Base-by-base conservation (phyloP, 2,888 invertebrate genomes). In the Nomada fucata region DNA sequence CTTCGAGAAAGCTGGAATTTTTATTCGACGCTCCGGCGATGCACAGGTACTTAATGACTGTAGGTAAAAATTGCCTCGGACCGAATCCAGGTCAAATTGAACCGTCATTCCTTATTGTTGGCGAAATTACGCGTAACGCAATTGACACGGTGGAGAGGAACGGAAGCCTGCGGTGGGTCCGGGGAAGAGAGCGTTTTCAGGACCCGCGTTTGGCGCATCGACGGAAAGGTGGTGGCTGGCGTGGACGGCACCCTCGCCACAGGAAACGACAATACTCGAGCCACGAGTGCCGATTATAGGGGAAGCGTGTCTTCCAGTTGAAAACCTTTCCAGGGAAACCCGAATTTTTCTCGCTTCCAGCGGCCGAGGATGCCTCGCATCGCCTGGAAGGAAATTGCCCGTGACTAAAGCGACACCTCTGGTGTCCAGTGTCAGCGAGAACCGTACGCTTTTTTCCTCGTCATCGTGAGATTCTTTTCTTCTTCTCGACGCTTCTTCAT, bases 91-190 rank as follows among this genome's bases (percentile, higher is more conserved):
- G 65, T 53, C 65, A 57, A 81, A 75, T 86, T 88, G 70, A 82
- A 50, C 73, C 79, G 80, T 85, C 76, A 83, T 80, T 52, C 15
- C 18, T 9, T 29, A 29, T 61, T 52, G 50, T 71, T 86, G 63
- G 76, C 74, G 82, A 85, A 83, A 86, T 87, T 85, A 85, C 85
- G 83, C 86, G 85, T 88, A 89, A 89, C 87, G 86, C 87, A 87
- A 89, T 88, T 81, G 85, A 78, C 85, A 76, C 81, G 76, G 83
- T 59, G 77, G 42, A 65, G 61, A 50, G 47, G 44, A 50, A 42
- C 20, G 42, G 18, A 13, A 50, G 36, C 50, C 52, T 50, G 53
- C 53, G 70, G 64, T 68, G 71, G 64, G 63, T 47, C 60, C n/a
- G 9, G 10, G 50, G 29, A 65, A 20, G 64, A 68, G 29, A 59